A percentile compares a stretch with the other conserved stretches of the same genome.
Conservation (phyloP, 2,113 vertebrate species). For the Odobenus rosmarus region DNA sequence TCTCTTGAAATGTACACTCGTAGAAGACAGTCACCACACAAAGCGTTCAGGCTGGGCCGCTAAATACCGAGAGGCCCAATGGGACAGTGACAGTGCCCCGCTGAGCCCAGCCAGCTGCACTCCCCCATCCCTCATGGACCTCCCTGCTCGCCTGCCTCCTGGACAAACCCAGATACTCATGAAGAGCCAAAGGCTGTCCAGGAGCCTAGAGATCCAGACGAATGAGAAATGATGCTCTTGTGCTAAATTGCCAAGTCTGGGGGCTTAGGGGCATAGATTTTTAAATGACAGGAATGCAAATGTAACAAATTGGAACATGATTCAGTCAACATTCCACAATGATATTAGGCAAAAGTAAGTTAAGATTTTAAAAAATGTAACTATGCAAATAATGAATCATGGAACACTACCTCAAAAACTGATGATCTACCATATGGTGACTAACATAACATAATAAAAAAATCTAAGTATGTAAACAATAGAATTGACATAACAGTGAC, state of each 20-base stretch:
- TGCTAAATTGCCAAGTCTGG: not conserved
- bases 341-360: not conserved
- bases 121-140: accelerated
- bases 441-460: too few species aligned
- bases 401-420: too few species aligned
- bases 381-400: too few species aligned
- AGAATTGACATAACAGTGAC: not conserved
- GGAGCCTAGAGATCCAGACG: too few species aligned
- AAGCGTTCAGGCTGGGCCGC: not conserved
- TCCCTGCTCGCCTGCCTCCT: not conserved
- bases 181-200: not conserved
- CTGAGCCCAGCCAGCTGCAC: too few species aligned
- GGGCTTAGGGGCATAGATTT: not conserved
- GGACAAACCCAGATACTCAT: accelerated
- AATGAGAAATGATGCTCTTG: too few species aligned
- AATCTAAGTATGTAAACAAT: not conserved
- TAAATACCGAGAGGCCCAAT: not conserved
- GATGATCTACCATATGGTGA: too few species aligned
- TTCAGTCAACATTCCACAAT: not conserved
- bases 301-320: not conserved
- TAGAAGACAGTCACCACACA: not conserved
- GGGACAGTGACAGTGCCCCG: too few species aligned
- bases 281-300: not conserved
- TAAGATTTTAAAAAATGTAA: not conserved
- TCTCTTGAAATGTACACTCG: not conserved